Base-by-base conservation (phyloP, 2,113 vertebrate genomes). In the Limanda limanda region DNA sequence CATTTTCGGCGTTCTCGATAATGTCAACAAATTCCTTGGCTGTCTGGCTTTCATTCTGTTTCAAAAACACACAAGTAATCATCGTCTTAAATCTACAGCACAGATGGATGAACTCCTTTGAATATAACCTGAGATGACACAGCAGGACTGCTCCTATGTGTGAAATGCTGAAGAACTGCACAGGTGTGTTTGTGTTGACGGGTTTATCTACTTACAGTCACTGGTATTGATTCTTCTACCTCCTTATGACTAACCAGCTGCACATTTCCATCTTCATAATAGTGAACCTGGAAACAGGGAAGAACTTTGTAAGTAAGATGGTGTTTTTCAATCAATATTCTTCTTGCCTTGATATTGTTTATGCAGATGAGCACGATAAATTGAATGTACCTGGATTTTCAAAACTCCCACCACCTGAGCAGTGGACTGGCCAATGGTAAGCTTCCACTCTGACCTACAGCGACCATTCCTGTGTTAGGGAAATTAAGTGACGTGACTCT, bases 201-300 rank as follows among this genome's bases (percentile, higher is more conserved):
- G 6, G 21, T n/a, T 6, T n/a, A 4, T 47, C 74, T 75, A 98
- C 98, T 98, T 94, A 99, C 97, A 94, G 92, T 95, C 79, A 98
- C 95, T 73, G 95, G 95, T 94, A 99, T 91, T 75, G 97, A 96
- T 78, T 99, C 96, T 76, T 97, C 97, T 85, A 99, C 94, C 77
- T 99, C 97, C 95, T 99, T 99, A 95, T 99, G 97, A 94, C 98
- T 99, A 92, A 99, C 97, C 91, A 99, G 94, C 87, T 99, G 98
- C 88, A 99, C 98, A 72, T 99, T 99, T 63, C 98, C 98, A 93
- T 99, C 98, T 95, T 99, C 98, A 94, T 99, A 99, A 94, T 99
- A 99, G 89, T 99, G 98, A 92, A 99, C 97, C 98, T 99, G 76
- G 61, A 87, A 23, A 85, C 48, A 77, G 21, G 66, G 1, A 66